A percentile compares a stretch with the other conserved stretches of the same genome.
Evolutionary conservation across 2,113 vertebrate genomes (phyloP).

Genomic region (Trogon melanurus): DNA sequence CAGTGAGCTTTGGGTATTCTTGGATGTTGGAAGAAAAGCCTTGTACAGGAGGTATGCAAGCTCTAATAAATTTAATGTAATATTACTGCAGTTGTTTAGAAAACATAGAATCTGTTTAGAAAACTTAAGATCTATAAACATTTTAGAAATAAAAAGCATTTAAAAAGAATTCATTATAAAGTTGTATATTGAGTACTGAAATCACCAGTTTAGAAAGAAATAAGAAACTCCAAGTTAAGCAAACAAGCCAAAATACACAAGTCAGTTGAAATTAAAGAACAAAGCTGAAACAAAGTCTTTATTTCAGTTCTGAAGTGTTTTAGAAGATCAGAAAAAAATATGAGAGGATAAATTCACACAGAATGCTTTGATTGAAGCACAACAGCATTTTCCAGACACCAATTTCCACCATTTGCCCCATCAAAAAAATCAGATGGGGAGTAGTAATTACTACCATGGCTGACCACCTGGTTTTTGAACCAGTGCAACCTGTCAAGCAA

Average conservation of each 20-base stretch:
- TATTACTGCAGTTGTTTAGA: background rate
- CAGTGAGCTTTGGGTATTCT: conserved; percentile 77
- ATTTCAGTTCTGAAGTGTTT: background rate
- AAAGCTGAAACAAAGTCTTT: background rate
- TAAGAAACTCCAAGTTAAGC: background rate
- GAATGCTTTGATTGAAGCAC: background rate
- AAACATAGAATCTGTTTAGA: background rate
- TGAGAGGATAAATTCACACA: background rate
- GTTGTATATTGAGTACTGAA: background rate
- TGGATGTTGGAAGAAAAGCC: conserved; percentile 80
- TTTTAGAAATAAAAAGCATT: background rate
- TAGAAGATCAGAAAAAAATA: background rate
- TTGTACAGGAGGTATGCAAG: conserved; percentile 70
- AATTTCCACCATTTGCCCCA: background rate
- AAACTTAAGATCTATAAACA: background rate
- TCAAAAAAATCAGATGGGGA: background rate
- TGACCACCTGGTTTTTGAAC: background rate
- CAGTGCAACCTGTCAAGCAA: background rate
- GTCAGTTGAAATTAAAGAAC: background rate
- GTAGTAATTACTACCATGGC: background rate
- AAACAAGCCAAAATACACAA: background rate
- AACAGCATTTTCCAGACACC: background rate
- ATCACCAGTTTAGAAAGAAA: background rate
- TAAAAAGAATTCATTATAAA: background rate
- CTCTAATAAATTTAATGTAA: background rate